Conservation (phyloP, 2,113 vertebrate species). For the Rousettus leschenaultii region DNA sequence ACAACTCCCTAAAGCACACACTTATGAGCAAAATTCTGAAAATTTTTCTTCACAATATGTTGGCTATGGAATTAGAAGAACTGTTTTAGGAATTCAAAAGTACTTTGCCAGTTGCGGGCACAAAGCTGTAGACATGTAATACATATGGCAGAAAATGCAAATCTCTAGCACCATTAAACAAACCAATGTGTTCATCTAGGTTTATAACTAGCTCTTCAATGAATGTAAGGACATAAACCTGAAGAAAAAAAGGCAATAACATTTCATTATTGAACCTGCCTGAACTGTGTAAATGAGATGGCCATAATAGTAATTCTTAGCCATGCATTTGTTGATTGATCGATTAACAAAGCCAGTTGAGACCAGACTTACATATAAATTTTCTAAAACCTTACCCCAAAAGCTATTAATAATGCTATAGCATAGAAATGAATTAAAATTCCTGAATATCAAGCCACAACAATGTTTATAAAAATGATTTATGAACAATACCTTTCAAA, state of each 20-base stretch:
- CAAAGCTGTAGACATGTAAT: background rate
- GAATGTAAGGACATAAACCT: background rate
- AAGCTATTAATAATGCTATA: background rate
- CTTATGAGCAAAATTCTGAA: background rate
- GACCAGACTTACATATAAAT: background rate
- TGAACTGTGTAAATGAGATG: background rate
- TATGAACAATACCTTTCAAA: background rate
- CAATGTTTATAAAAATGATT: background rate
- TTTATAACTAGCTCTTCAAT: background rate
- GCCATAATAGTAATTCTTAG: background rate
- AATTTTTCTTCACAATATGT: background rate
- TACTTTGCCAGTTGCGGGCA: background rate
- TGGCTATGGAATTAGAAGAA: background rate
- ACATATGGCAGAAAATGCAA: background rate
- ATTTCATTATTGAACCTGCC: background rate
- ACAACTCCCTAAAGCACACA: too few species aligned
- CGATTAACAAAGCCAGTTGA: background rate
- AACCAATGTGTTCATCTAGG: background rate
- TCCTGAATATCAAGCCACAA: background rate
- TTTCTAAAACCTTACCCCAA: background rate
- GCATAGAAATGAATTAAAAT: background rate
- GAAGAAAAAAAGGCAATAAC: background rate
- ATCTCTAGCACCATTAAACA: background rate
- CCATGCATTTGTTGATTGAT: background rate
- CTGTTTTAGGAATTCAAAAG: background rate